These are phyloP conservation scores for Aphrocallistes beatrix DNA, from an alignment of 37 sponge, comb jelly and placozoan genomes.

Conservation along the genomic window DNA sequence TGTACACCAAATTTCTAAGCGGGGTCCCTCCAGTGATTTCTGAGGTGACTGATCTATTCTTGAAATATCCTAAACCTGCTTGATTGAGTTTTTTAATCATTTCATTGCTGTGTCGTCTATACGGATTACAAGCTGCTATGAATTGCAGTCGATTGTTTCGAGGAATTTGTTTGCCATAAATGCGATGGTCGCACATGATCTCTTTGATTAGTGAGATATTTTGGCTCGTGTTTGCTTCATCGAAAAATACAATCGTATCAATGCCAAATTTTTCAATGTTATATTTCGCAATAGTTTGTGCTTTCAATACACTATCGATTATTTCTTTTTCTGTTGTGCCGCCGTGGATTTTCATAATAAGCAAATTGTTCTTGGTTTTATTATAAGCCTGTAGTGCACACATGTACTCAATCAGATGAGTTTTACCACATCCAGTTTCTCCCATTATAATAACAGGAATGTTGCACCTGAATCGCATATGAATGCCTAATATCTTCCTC, in stretches of 20 bases:
- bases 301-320: neutral
- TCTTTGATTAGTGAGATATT: conserved; percentile 26
- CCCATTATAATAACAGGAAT: conserved; percentile 38
- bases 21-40: no score
- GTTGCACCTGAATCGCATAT: conserved; percentile 27
- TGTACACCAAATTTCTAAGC: conserved; percentile 27
- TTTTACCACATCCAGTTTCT: conserved; percentile 42
- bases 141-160: conserved; percentile 12
- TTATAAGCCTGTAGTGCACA: conserved; percentile 19
- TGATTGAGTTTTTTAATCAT: conserved; percentile 6
- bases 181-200: conserved; percentile 25
- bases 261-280: neutral
- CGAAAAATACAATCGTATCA: conserved; percentile 36
- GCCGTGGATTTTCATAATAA: conserved; percentile 23
- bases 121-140: conserved; percentile 30
- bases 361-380: neutral
- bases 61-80: conserved; percentile 18
- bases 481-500: conserved; percentile 21
- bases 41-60: neutral
- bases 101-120: neutral
- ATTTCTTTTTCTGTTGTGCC: no score
- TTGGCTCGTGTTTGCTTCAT: conserved; percentile 34
- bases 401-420: conserved; percentile 20
- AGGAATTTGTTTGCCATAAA: conserved; percentile 12
- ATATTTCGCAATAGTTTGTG: conserved; percentile 24